phyloP scores from a whole-genome alignment of 64 coral and sea anemone genomes.

The Stichodactyla mertensii region DNA sequence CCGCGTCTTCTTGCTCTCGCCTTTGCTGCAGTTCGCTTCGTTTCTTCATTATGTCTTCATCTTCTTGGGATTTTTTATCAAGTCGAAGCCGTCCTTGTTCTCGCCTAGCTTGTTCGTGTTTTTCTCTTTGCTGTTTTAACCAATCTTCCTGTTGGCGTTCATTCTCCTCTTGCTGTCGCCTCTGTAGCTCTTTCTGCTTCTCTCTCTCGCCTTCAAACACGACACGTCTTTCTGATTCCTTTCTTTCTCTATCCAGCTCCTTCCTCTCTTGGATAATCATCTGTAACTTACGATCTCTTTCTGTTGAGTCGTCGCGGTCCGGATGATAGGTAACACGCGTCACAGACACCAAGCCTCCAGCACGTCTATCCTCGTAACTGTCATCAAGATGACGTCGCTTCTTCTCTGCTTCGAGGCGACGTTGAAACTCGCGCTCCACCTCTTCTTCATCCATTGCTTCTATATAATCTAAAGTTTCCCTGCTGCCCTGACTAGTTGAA shows the following conservation, averaged over 20 bases:
- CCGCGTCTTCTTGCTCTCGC: constrained; percentile 59
- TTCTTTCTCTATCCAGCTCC: constrained; percentile 40
- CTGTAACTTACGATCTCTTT: constrained; percentile 54
- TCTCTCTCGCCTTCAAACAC: constrained; percentile 38
- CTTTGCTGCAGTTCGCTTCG: constrained; percentile 56
- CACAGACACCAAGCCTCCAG: constrained; percentile 52
- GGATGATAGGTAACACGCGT: constrained; percentile 77
- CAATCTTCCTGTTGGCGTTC: constrained; percentile 71
- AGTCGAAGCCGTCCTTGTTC: constrained; percentile 45
- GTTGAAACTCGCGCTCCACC: constrained; percentile 78
- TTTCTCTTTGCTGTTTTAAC: constrained; percentile 73
- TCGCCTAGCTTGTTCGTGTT: constrained; percentile 56
- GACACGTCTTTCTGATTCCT: constrained; percentile 35
- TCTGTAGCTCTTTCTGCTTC: constrained; percentile 27
- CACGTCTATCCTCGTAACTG: constrained; percentile 29
- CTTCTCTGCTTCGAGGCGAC: constrained; percentile 56
- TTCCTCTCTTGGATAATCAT: constrained; percentile 51
- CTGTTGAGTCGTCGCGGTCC: constrained; percentile 50
- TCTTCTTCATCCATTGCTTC: constrained; percentile 74
- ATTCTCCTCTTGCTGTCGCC: constrained; percentile 33
- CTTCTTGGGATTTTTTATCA: constrained; percentile 53
- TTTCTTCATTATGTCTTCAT: constrained; percentile 59
- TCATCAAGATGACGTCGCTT: constrained; percentile 22
- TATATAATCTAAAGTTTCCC: constrained; percentile 61
- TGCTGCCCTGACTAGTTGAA: constrained; percentile 37